A percentile compares a stretch with the other conserved stretches of the same genome.
These are phyloP conservation scores for Larimichthys crocea DNA, from an alignment of 2,113 vertebrate species.

Conservation along the genomic window DNA sequence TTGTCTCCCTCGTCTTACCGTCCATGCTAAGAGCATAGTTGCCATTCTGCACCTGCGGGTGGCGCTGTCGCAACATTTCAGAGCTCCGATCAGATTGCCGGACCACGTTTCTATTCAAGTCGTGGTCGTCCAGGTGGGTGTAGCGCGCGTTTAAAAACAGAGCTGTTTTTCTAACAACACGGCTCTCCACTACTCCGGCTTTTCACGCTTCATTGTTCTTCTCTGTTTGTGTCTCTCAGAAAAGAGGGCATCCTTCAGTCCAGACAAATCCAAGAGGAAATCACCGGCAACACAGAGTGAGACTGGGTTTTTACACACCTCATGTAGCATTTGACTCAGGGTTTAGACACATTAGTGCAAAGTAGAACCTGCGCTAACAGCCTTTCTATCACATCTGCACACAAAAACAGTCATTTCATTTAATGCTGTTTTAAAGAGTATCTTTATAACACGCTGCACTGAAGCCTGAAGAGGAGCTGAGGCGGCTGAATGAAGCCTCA, in stretches of 20 bases:
- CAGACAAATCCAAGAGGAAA: slow-evolving; percentile 97
- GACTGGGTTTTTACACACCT: slow-evolving; percentile 49
- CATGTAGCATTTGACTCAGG: neutral
- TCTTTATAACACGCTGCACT: too few relatives aligned
- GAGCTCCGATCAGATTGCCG: slow-evolving; percentile 95
- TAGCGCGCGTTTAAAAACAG: neutral
- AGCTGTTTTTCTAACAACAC: neutral
- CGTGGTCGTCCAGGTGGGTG: slow-evolving; percentile 95
- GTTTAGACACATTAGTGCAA: neutral
- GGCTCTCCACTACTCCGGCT: neutral
- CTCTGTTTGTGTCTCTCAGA: slow-evolving; percentile 81
- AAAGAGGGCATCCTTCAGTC: slow-evolving; percentile 98
- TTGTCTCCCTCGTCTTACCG: slow-evolving; percentile 75
- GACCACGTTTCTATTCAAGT: slow-evolving; percentile 98
- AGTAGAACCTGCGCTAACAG: neutral
- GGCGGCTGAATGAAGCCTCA: too few relatives aligned
- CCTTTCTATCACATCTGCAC: neutral
- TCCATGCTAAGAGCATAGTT: slow-evolving; percentile 96
- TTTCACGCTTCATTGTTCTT: neutral
- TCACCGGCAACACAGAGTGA: slow-evolving; percentile 99
- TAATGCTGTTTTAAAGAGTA: neutral
- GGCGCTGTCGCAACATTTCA: slow-evolving; percentile 95
- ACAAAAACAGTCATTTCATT: neutral
- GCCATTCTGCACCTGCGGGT: slow-evolving; percentile 97
- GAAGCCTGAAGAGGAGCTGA: too few relatives aligned